phyloP scores from a whole-genome alignment of 1,140 invertebrate species.

The Caenorhabditis brenneri region DNA sequence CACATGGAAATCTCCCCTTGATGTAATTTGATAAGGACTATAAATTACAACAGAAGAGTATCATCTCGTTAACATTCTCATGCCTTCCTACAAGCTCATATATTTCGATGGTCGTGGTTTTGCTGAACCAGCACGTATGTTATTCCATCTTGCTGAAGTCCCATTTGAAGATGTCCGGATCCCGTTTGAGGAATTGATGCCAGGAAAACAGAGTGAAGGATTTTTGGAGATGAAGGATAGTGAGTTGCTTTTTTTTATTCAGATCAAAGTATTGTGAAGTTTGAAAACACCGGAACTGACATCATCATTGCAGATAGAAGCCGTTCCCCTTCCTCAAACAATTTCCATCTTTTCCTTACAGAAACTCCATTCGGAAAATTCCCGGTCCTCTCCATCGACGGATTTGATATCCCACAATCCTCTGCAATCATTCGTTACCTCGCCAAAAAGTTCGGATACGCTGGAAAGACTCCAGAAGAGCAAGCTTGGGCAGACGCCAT shows the following conservation, averaged over 20 bases:
- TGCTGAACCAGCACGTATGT: not conserved
- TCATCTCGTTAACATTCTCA: too few relatives aligned
- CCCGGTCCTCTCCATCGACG: not conserved
- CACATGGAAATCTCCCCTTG: too few relatives aligned
- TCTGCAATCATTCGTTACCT: not conserved
- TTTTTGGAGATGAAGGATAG: not conserved
- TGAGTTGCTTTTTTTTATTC: not conserved
- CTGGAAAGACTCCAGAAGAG: too few relatives aligned
- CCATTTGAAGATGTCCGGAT: conserved; percentile 18
- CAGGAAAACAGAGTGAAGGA: not conserved
- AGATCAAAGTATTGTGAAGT: too few relatives aligned
- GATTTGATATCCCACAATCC: not conserved
- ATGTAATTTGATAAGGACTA: too few relatives aligned
- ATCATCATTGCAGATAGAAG: too few relatives aligned
- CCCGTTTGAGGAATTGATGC: not conserved
- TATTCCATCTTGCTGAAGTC: conserved; percentile 24
- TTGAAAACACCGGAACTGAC: too few relatives aligned
- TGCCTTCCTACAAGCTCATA: not conserved
- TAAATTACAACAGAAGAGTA: too few relatives aligned
- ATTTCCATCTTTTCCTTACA: too few relatives aligned
- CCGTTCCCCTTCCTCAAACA: too few relatives aligned
- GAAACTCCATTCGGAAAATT: conserved; percentile 20
- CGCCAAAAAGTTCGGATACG: too few relatives aligned
- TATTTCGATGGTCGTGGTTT: not conserved
- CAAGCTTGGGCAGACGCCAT: too few relatives aligned